phyloP scores from a whole-genome alignment of 2,113 vertebrate genomes.

The Pogona vitticeps region DNA sequence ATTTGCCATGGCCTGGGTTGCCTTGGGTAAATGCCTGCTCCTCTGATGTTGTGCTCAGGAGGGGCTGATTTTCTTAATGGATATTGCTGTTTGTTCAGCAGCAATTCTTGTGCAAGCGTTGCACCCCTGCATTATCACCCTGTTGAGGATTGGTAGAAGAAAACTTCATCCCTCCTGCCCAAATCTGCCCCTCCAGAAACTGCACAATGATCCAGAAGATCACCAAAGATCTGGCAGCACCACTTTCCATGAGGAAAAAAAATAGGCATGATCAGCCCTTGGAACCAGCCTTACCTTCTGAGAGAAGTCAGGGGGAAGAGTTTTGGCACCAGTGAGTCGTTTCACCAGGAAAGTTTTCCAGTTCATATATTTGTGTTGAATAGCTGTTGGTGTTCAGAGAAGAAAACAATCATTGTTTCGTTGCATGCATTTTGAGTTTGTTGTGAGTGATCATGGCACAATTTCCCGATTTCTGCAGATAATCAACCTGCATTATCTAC shows the following conservation, averaged over 20 bases:
- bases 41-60: too few species aligned
- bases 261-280: not conserved
- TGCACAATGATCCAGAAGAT: not conserved
- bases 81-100: too few species aligned
- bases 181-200: not conserved
- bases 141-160: not conserved
- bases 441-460: not conserved
- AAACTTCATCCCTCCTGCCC: not conserved
- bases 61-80: too few species aligned
- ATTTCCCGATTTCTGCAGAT: not conserved
- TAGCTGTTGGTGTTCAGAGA: constrained; percentile 81
- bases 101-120: too few species aligned
- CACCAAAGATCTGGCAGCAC: not conserved
- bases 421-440: not conserved
- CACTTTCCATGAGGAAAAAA: not conserved
- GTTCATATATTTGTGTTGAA: constrained; percentile 98
- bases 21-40: not conserved
- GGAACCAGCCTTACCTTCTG: constrained; percentile 83
- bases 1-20: not conserved
- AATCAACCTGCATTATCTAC: not conserved
- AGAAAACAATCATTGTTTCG: constrained; percentile 41
- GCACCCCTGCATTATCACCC: too few species aligned
- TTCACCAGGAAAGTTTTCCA: constrained; percentile 99
- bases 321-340: constrained; percentile 99
- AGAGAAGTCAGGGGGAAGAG: constrained; percentile 94